Evolutionary conservation across 2,888 invertebrate species (phyloP).

Genomic region (Amphimallon solstitiale): DNA sequence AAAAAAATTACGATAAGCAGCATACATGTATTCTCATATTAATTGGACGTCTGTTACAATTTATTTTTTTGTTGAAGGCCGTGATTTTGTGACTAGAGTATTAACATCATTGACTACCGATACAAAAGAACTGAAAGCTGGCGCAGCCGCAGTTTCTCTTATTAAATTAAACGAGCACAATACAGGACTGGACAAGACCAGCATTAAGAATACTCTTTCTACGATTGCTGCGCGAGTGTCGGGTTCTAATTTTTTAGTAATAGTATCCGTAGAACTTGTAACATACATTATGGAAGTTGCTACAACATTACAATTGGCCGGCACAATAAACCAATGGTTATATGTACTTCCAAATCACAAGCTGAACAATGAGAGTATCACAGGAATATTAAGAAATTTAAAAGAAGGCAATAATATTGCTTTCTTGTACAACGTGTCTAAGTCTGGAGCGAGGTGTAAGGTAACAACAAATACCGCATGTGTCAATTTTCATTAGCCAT

Average conservation of each 20-base stretch:
- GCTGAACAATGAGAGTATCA: conserved; percentile 64
- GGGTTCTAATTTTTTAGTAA: conserved; percentile 68
- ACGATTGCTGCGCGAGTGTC: conserved; percentile 56
- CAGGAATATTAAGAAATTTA: conserved; percentile 68
- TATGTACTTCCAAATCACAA: conserved; percentile 76
- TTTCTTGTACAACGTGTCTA: conserved; percentile 77
- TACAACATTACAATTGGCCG: conserved; percentile 72
- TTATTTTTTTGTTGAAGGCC: conserved; percentile 59
- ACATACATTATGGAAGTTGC: conserved; percentile 76
- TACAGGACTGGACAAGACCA: conserved; percentile 50
- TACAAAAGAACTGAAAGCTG: conserved; percentile 45
- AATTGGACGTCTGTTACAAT: not conserved
- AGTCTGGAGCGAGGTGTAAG: conserved; percentile 65
- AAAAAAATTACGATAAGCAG: too few relatives aligned
- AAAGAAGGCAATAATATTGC: conserved; percentile 85
- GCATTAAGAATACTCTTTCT: conserved; percentile 54
- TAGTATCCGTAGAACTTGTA: conserved; percentile 71
- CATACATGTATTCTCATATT: not conserved
- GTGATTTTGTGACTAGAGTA: conserved; percentile 74
- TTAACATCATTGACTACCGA: conserved; percentile 68
- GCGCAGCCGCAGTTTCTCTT: conserved; percentile 56
- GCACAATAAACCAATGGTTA: conserved; percentile 83
- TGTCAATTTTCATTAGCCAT: too few relatives aligned
- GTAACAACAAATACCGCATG: too few relatives aligned
- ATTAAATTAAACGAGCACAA: conserved; percentile 52